Evolutionary conservation across 2,888 invertebrate species (phyloP).

Genomic region (Eristalis tenax): DNA sequence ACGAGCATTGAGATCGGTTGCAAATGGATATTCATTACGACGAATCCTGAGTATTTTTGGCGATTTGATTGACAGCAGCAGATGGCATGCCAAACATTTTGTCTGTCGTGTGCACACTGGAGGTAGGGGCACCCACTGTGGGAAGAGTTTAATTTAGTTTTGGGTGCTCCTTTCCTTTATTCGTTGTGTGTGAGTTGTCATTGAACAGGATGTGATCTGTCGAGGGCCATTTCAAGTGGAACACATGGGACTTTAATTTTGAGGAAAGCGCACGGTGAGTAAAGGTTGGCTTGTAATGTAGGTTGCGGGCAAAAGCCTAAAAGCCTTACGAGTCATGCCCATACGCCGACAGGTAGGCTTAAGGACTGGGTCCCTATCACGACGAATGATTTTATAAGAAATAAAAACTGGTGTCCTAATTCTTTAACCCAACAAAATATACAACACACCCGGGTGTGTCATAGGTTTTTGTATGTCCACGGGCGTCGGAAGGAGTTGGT

Average conservation of each 20-base stretch:
- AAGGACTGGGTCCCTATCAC: no score
- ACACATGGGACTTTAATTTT: not conserved
- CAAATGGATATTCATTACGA: not conserved
- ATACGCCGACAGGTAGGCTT: no score
- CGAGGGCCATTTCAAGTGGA: not conserved
- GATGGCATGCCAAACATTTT: conserved; percentile 81
- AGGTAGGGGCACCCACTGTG: not conserved
- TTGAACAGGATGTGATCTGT: not conserved
- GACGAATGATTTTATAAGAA: no score
- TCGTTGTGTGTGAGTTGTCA: not conserved
- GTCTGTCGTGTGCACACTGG: conserved; percentile 70
- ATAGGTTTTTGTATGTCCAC: no score
- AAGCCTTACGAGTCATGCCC: no score
- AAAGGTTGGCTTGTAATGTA: no score
- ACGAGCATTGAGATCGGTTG: conserved; percentile 28
- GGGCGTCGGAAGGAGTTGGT: no score
- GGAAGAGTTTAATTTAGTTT: not conserved
- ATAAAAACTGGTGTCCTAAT: no score
- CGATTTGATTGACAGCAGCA: conserved; percentile 80
- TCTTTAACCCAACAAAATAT: no score
- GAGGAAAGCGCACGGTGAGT: no score
- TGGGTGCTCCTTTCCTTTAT: not conserved
- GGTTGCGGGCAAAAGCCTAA: no score
- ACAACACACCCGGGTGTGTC: no score
- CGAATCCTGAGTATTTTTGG: conserved; percentile 34